phyloP scores from a whole-genome alignment of 2,113 vertebrate genomes.

The Erythrocercus mccallii region DNA sequence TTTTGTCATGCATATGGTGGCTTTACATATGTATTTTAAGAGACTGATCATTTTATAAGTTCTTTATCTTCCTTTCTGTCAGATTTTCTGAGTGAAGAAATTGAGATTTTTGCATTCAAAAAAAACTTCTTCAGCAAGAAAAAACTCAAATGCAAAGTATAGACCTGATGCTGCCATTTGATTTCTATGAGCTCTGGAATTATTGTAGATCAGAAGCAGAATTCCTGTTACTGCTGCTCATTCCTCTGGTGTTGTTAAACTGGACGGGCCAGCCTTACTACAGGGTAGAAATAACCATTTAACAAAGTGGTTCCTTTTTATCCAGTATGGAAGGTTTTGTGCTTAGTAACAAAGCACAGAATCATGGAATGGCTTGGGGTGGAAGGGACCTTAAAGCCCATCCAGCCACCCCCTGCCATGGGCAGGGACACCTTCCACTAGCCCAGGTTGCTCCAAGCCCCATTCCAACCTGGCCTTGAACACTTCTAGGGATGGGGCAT shows the following conservation, averaged over 20 bases:
- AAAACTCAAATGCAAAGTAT: background rate
- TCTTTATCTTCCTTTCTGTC: background rate
- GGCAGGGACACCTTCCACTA: background rate
- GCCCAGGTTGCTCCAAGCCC: background rate
- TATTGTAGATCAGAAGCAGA: background rate
- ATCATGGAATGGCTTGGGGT: background rate
- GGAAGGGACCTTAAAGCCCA: background rate
- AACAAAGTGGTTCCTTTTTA: background rate
- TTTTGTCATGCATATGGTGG: background rate
- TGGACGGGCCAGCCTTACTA: background rate
- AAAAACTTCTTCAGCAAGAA: background rate
- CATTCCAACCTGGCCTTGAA: fast-evolving
- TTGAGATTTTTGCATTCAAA: background rate
- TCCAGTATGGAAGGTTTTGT: background rate
- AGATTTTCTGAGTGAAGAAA: background rate
- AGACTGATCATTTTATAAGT: background rate
- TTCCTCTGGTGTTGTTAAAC: background rate
- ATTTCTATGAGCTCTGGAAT: background rate
- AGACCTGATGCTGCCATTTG: background rate
- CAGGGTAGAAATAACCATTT: background rate
- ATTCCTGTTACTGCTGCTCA: background rate
- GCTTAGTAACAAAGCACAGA: background rate
- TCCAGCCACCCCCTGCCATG: background rate
- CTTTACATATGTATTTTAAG: background rate
- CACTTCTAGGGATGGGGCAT: background rate